Base-by-base conservation (phyloP, 2,888 invertebrate species). In the Hydriomena furcata region DNA sequence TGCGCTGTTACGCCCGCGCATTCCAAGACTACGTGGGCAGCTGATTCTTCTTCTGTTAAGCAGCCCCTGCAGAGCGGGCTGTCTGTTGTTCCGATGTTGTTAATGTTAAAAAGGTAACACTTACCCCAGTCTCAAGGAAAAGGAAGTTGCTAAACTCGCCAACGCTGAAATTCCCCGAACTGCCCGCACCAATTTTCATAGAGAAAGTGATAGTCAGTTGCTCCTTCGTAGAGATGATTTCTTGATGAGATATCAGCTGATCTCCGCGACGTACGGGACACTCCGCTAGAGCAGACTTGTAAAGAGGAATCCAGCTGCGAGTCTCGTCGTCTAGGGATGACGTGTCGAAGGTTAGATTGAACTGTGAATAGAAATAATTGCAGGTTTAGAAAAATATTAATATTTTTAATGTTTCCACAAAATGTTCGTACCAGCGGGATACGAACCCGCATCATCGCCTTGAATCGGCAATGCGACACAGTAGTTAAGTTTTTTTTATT, bases 201-300 rank as follows among this genome's bases (percentile, higher is more conserved):
- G 75, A 77, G 55, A 92, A 92, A 20, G 90, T 82, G 12, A 96
- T 92, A 0, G 96, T 95, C 60, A 97, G 95, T 42, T 93, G 92
- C 68, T 96, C 95, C 21, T 96, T 91, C 66, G 95, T 92, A 0
- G 94, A 92, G n/a, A 97, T 94, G 11, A 98, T 93, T 1, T 94
- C 93, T 70, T 94, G 93, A 71, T 94, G 93, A 0, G 94, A 84
- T 1, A 96, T 73, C 1, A 94, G 76, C 7, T 70, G 61, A 5
- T 82, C 92, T 3, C 91, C 91, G 55, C 93, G 91, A 28, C 91
- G 76, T 6, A 97, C 91, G 0, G 96, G 94, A 45, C 95, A 94
- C 78, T 97, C 96, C 11, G 94, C 92, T 20, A 98, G 75, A 0
- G 94, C 91, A 77, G 96, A 95, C 46, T 95, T 82, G 55, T 94